A percentile compares a stretch with the other conserved stretches of the same genome.
phyloP scores from a whole-genome alignment of 2,888 invertebrate species.

The Alitta virens region DNA sequence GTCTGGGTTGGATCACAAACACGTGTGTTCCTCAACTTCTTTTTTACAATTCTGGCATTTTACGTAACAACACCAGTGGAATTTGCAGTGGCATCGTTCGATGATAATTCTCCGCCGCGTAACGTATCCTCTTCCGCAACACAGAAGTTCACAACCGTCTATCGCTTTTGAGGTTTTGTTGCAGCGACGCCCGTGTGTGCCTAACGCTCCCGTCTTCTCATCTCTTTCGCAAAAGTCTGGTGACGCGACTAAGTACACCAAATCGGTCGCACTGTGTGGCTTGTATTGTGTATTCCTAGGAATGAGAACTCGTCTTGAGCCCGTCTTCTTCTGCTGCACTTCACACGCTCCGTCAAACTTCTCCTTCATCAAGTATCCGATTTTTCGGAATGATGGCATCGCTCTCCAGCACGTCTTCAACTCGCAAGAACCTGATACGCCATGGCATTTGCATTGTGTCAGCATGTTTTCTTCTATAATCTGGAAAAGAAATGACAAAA shows the following conservation, averaged over 20 bases:
- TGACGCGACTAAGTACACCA: constrained; percentile 92
- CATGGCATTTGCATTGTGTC: constrained; percentile 83
- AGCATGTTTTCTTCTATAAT: constrained; percentile 68
- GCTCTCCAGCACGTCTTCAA: constrained; percentile 96
- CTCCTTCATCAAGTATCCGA: constrained; percentile 83
- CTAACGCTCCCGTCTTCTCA: constrained; percentile 67
- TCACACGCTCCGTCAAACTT: constrained; percentile 90
- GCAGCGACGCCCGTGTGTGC: constrained; percentile 60
- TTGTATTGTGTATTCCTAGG: constrained; percentile 63
- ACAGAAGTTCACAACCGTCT: constrained; percentile 84
- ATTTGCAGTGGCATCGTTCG: constrained; percentile 87
- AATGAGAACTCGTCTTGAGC: constrained; percentile 39
- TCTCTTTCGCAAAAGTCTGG: constrained; percentile 83
- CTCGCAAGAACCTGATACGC: constrained; percentile 92
- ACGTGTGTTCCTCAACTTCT: constrained; percentile 68
- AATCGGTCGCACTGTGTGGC: constrained; percentile 83
- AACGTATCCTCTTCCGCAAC: constrained; percentile 90
- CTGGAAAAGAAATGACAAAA: constrained; percentile 41
- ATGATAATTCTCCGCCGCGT: constrained; percentile 71
- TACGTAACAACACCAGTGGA: constrained; percentile 95
- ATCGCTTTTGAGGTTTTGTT: constrained; percentile 76
- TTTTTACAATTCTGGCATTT: constrained; percentile 83
- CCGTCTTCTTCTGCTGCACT: constrained; percentile 60
- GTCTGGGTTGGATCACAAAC: constrained; percentile 4
- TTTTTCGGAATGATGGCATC: constrained; percentile 82